Base-by-base conservation (phyloP, 2,797 vertebrate species). In the Decapterus maruadsi region DNA sequence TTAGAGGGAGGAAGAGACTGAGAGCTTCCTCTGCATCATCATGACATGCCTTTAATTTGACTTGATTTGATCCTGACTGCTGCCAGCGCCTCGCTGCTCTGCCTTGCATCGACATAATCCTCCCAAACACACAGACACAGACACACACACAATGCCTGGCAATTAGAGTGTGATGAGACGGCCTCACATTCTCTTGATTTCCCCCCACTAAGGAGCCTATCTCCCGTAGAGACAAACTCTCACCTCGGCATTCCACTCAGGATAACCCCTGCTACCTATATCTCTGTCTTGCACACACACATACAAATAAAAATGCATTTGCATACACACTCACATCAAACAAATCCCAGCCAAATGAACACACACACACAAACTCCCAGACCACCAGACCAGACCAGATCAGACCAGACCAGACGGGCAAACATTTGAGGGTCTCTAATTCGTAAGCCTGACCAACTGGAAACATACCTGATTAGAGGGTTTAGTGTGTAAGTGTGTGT, bases 391-490 rank as follows among this genome's bases (percentile, higher is more conserved):
- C 26, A 26, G n/a, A n/a, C 31, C 31, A 31, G 31, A 31, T 6
- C 31, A 31, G 31, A 60, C 74, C 40, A 38, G 65, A 73, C 45
- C 40, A 82, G 84, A 77, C 83, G 86, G 60, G 51, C 42, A 62
- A 69, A 72, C 64, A 60, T 88, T 59, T 68, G 42, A 64, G 75
- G 78, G 80, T 87, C 90, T 92, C 51, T 90, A 86, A 90, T 87
- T 91, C 72, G 82, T 87, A 82, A 74, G 63, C 51, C 71, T 60
- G 80, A 77, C 83, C 80, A 77, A 89, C 80, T 85, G 90, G 88
- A 94, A 91, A 82, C 73, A 71, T 34, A 57, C 77, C 40, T 83
- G 58, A 89, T 92, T 91, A 92, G 71, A 91, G 85, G 86, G 61
- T 81, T 80, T 72, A 13, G 72, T 42, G 71, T 77, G 22, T 66